phyloP scores from a whole-genome alignment of 2,888 invertebrate genomes.

The Cancer borealis region DNA sequence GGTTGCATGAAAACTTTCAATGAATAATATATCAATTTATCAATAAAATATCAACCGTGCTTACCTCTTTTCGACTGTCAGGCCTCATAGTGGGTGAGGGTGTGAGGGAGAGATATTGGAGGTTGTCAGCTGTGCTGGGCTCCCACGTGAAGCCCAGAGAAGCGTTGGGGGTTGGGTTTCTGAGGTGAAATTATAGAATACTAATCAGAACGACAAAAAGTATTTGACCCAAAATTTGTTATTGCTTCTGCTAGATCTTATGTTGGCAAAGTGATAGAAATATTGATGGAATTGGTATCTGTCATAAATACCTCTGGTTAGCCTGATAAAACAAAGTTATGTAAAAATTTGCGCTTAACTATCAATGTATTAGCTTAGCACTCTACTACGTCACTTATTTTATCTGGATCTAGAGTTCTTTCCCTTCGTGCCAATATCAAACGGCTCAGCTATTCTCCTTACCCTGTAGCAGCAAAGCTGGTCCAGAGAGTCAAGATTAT shows the following conservation, averaged over 20 bases:
- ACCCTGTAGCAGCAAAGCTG: slow-evolving; percentile 67
- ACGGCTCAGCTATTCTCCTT: neutral
- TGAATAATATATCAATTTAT: neutral
- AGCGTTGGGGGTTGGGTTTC: slow-evolving; percentile 62
- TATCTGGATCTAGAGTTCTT: neutral
- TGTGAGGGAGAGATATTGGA: slow-evolving; percentile 38
- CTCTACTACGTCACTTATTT: too few relatives aligned
- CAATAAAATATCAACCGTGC: neutral
- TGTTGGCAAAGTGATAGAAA: too few relatives aligned
- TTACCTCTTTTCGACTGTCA: slow-evolving; percentile 41
- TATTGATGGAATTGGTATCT: too few relatives aligned
- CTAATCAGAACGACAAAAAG: too few relatives aligned
- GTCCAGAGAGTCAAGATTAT: slow-evolving; percentile 54
- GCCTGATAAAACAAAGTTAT: too few relatives aligned
- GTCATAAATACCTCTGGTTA: too few relatives aligned
- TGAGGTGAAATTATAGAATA: neutral
- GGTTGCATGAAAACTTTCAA: too few relatives aligned
- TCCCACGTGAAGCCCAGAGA: slow-evolving; percentile 63
- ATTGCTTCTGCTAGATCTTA: too few relatives aligned
- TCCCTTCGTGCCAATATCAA: neutral
- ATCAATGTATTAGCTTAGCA: too few relatives aligned
- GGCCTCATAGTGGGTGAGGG: slow-evolving; percentile 42
- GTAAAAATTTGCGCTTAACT: too few relatives aligned
- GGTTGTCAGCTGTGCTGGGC: slow-evolving; percentile 23
- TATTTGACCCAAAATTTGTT: too few relatives aligned